phyloP scores from a whole-genome alignment of 2,888 invertebrate species.

The Spisula solida region DNA sequence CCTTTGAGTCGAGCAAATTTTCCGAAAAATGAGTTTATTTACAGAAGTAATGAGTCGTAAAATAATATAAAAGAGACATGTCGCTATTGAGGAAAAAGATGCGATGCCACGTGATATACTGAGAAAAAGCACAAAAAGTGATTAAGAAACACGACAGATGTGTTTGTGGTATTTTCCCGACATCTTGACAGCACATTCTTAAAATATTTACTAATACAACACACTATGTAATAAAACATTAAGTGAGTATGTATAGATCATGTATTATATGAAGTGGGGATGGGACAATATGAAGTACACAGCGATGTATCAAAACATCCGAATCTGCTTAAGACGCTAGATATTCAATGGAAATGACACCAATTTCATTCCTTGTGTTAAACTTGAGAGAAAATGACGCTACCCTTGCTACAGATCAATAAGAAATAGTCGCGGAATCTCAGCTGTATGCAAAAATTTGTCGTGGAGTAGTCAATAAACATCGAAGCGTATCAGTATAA shows the following conservation, averaged over 20 bases:
- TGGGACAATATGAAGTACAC: not conserved
- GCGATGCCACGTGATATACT: not conserved
- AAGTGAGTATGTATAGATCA: not conserved
- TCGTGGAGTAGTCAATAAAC: constrained; percentile 43
- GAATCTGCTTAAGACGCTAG: not conserved
- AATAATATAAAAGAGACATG: constrained; percentile 7
- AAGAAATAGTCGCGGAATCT: constrained; percentile 29
- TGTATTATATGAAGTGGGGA: not conserved
- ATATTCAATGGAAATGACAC: constrained; percentile 22
- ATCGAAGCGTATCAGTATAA: constrained; percentile 15
- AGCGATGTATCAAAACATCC: not conserved
- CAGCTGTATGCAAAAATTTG: constrained; percentile 41
- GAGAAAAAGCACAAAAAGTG: not conserved
- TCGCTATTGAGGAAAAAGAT: not conserved
- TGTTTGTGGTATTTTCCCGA: not conserved
- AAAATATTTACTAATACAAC: constrained; percentile 8
- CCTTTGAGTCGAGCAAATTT: constrained; percentile 33
- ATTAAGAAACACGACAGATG: not conserved
- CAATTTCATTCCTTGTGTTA: constrained; percentile 12
- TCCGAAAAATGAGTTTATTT: constrained; percentile 44
- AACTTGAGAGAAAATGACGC: constrained; percentile 11
- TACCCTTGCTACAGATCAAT: constrained; percentile 33
- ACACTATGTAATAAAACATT: not conserved
- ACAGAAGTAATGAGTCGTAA: constrained; percentile 32
- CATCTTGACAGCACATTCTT: not conserved